A percentile compares a stretch with the other conserved stretches of the same genome.
Conservation (phyloP, 2,113 vertebrate species). For the Nyctereutes procyonoides region DNA sequence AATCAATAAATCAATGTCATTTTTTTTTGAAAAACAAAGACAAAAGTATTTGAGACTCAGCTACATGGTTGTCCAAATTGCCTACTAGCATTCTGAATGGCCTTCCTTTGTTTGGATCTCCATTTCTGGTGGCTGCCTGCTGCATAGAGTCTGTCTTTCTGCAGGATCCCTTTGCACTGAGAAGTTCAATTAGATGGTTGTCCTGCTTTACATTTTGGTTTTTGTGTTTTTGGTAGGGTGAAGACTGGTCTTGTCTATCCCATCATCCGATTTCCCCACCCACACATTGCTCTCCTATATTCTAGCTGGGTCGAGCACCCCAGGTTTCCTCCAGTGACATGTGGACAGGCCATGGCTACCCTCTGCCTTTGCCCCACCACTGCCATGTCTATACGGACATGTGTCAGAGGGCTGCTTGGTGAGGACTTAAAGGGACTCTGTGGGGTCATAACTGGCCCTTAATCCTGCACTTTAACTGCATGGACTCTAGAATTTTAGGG, state of each 20-base stretch:
- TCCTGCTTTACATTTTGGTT: not conserved
- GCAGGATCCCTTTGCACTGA: not conserved
- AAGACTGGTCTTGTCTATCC: not conserved
- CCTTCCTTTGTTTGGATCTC: not conserved
- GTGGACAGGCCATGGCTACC: not conserved
- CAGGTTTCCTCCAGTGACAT: not conserved
- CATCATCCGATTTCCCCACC: not conserved
- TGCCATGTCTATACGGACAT: not conserved
- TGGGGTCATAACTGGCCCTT: not conserved
- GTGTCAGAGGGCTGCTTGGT: not conserved
- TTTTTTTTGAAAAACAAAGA: slow-evolving; percentile 20
- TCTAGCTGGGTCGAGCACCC: not conserved
- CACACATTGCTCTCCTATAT: not conserved
- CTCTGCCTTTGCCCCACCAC: not conserved
- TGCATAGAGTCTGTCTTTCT: not conserved
- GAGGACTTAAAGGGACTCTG: not conserved
- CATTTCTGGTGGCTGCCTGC: not conserved
- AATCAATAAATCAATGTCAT: not conserved
- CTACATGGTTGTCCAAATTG: not conserved
- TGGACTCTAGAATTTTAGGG: not conserved
- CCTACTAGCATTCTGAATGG: not conserved
- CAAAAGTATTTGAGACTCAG: not conserved
- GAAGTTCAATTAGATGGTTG: not conserved
- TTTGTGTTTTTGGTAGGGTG: not conserved
- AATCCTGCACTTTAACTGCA: not conserved